A percentile compares a stretch with the other conserved stretches of the same genome.
Evolutionary conservation across 2,888 invertebrate genomes (phyloP).

Genomic region (Gastrophysa polygoni): DNA sequence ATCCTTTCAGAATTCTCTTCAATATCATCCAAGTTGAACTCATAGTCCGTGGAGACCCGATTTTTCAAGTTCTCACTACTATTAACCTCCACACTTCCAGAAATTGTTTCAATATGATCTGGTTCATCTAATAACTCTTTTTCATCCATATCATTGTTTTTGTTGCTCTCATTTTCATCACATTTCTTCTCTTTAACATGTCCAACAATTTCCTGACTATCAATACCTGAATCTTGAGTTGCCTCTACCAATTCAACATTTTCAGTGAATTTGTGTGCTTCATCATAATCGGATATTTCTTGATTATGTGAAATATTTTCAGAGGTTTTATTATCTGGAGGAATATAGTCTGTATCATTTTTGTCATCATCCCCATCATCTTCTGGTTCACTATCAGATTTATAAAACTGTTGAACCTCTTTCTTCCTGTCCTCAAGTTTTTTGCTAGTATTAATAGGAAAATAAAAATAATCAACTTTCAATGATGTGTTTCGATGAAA

Average conservation of each 20-base stretch:
- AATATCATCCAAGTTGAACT: constrained; percentile 43
- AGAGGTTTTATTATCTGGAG: constrained; percentile 24
- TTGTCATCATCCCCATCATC: constrained; percentile 40
- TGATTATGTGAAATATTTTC: constrained; percentile 18
- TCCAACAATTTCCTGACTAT: constrained; percentile 6
- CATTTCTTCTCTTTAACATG: neutral
- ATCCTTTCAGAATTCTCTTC: constrained; percentile 33
- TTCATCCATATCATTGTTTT: neutral
- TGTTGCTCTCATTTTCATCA: neutral
- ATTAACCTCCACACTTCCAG: neutral
- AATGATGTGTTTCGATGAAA: neutral
- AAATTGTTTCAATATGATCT: neutral
- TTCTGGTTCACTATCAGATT: constrained; percentile 71
- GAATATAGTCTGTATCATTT: constrained; percentile 36
- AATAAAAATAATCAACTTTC: constrained; percentile 8
- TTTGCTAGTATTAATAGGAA: constrained; percentile 59
- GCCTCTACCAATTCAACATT: constrained; percentile 17
- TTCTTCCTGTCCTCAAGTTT: constrained; percentile 74
- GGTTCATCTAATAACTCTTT: neutral
- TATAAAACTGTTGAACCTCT: constrained; percentile 76
- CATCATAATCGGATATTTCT: neutral
- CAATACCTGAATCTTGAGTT: constrained; percentile 17
- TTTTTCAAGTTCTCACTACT: neutral
- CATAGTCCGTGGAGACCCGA: constrained; percentile 34
- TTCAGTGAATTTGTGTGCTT: neutral